Percentiles rank a stretch among this genome's conserved stretches.
Evolutionary conservation across 2,113 vertebrate genomes (phyloP).

Genomic region (Lepidothrix coronata): DNA sequence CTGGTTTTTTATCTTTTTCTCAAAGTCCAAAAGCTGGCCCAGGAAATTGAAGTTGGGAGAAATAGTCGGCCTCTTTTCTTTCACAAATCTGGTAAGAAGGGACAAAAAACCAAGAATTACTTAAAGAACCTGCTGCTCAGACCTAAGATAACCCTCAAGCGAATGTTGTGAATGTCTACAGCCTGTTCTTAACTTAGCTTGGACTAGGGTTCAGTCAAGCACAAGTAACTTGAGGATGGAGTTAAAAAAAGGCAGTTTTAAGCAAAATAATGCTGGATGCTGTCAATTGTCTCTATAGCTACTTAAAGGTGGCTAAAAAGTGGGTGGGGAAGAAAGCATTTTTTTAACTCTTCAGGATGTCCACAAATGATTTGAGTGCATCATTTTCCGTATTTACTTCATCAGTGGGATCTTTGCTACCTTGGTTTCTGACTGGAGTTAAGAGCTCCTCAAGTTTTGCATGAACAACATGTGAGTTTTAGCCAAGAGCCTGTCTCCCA

Average conservation of each 20-base stretch:
- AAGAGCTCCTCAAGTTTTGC: background rate
- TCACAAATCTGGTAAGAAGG: conserved; percentile 75
- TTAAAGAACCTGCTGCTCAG: background rate
- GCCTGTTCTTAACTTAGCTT: background rate
- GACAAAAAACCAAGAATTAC: background rate
- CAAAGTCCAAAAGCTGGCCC: conserved; percentile 89
- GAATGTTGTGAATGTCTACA: background rate
- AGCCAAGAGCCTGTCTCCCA: background rate
- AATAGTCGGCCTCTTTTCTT: conserved; percentile 84
- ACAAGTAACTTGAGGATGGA: background rate
- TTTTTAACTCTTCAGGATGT: background rate
- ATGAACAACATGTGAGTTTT: background rate
- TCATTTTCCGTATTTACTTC: background rate
- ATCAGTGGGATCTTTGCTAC: background rate
- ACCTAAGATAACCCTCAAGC: background rate
- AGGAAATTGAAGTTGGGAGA: conserved; percentile 86
- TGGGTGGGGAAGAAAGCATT: background rate
- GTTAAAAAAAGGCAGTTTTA: background rate
- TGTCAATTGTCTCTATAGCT: background rate
- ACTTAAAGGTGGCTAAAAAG: background rate
- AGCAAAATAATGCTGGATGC: background rate
- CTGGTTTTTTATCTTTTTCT: conserved; percentile 88
- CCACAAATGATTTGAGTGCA: background rate
- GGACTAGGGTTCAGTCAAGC: background rate
- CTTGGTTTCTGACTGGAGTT: background rate